Evolutionary conservation across 2,797 vertebrate genomes (phyloP), one percentile per base, ranked within the genome.

Genomic region (Triplophysa yarkandensis): DNA sequence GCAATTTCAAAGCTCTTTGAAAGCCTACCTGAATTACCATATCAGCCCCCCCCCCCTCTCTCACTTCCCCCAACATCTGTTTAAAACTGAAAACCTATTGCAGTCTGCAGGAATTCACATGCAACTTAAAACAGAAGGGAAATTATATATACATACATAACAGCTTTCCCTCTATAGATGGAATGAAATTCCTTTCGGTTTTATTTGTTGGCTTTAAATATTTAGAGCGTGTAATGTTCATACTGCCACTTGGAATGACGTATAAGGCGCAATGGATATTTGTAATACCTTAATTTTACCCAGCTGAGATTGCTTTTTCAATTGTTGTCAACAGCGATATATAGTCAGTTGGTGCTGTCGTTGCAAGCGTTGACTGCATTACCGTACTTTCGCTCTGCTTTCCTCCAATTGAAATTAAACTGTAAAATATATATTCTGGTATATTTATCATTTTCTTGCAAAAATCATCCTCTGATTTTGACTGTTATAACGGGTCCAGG

Each of bases 191-290:
- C 19, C 30, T 68, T 75, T 79, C 21, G 60, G 52, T 81, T 82
- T 66, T 79, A 73, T 85, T 79, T 83, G 80, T 85, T 77, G 81
- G 80, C 80, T 83, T 77, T 73, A 76, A 80, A 85, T n/a, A 86
- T 88, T 77, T 84, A 78, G 78, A 87, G 80, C 85, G 52, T 85
- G 83, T 83, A 19, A 87, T 87, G 86, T 81, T 55, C 71, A 66
- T 64, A 70, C 71, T 48, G 84, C 83, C 72, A 77, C 68, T 82
- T 82, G 71, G 85, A 85, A 84, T 77, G 75, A 75, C 72, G 13
- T 82, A 76, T 75, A 36, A 9, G 58, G 68, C 76, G 81, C 65
- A 80, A 81, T 79, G 44, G 63, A 73, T 81, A 55, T 73, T 61
- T 77, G 76, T 78, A 67, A 41, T 43, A 14, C 58, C 61, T 71